These are phyloP conservation scores for Gonocerus acuteangulatus DNA, from an alignment of 2,888 invertebrate genomes.

Conservation along the genomic window DNA sequence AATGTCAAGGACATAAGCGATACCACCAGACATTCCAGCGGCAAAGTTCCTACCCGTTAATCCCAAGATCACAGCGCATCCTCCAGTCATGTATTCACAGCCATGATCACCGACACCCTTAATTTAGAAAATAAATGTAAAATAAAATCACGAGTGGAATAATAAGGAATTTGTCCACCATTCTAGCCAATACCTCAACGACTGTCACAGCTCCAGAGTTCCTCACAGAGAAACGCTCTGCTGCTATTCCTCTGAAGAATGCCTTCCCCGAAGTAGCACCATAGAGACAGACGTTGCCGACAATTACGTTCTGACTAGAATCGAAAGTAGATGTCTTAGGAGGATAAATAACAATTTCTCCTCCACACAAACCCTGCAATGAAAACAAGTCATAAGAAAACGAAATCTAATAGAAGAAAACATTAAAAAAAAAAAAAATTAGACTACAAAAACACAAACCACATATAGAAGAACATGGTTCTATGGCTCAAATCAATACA, in stretches of 20 bases:
- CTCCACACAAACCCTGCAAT: slow-evolving; percentile 79
- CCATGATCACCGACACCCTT: slow-evolving; percentile 96
- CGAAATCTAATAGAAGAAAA: slow-evolving; percentile 54
- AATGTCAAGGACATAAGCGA: slow-evolving; percentile 89
- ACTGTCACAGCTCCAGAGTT: slow-evolving; percentile 95
- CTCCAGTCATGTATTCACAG: slow-evolving; percentile 99
- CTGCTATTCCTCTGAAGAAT: slow-evolving; percentile 92
- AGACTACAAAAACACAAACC: neutral
- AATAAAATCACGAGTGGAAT: neutral
- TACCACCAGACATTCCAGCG: slow-evolving; percentile 93
- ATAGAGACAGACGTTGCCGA: slow-evolving; percentile 95
- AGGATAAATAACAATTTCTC: slow-evolving; percentile 85
- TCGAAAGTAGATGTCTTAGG: slow-evolving; percentile 64
- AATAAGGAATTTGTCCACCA: neutral
- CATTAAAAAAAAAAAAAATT: neutral
- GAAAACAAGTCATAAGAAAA: slow-evolving; percentile 42
- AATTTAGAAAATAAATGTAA: neutral
- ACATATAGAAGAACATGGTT: neutral
- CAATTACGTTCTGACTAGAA: slow-evolving; percentile 91
- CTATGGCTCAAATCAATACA: neutral
- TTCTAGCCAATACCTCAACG: slow-evolving; percentile 58
- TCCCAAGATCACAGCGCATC: slow-evolving; percentile 81
- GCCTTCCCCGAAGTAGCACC: slow-evolving; percentile 93
- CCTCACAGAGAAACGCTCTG: slow-evolving; percentile 95
- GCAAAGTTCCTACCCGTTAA: slow-evolving; percentile 96